Conservation (phyloP, 2,113 vertebrate species). For the Propithecus coquereli region DNA sequence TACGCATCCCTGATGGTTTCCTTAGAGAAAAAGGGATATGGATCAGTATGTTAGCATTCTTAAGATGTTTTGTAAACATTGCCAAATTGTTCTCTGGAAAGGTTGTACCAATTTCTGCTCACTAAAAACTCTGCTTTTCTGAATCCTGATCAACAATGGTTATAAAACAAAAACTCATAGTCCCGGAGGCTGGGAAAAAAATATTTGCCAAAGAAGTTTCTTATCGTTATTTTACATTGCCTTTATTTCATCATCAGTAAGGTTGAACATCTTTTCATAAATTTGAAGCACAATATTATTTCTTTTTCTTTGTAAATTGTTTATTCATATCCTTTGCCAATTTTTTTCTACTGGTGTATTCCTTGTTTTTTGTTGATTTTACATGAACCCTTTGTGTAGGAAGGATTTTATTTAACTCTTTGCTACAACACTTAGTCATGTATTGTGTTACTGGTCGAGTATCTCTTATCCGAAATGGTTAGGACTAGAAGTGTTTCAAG, state of each 20-base stretch:
- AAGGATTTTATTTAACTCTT: conserved; percentile 6
- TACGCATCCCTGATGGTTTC: neutral
- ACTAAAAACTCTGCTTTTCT: neutral
- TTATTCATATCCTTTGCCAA: neutral
- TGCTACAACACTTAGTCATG: neutral
- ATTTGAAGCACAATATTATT: neutral
- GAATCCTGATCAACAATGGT: neutral
- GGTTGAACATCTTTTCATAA: conserved; percentile 4
- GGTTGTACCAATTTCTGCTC: neutral
- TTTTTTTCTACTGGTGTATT: neutral
- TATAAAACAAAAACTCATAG: neutral
- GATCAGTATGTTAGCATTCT: neutral
- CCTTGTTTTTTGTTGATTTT: conserved; percentile 29
- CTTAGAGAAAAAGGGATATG: neutral
- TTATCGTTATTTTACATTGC: conserved; percentile 12
- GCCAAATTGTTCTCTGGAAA: conserved; percentile 25
- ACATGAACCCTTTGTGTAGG: neutral
- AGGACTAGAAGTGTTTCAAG: too few species aligned
- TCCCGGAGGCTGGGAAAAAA: neutral
- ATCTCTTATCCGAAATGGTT: neutral
- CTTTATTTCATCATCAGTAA: conserved; percentile 40
- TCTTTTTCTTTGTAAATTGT: neutral
- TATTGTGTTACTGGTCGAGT: neutral
- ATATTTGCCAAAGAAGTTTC: neutral
- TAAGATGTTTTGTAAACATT: conserved; percentile 20